Evolutionary conservation across 2,113 vertebrate species (phyloP).

Genomic region (Pangasianodon hypophthalmus): DNA sequence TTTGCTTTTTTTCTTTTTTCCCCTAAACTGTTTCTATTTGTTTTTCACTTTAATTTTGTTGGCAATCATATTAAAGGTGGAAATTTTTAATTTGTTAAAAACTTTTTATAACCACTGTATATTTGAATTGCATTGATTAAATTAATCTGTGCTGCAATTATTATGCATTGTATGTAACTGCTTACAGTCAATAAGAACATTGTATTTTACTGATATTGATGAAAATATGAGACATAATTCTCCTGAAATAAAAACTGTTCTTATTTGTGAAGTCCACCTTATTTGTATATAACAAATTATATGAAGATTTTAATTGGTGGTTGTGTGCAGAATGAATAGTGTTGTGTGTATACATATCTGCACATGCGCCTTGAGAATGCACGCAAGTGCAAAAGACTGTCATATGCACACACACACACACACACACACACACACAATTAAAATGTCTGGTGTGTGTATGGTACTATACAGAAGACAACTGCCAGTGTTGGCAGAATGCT

Average conservation of each 20-base stretch:
- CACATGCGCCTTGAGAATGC: not conserved
- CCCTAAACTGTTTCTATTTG: not conserved
- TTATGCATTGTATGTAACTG: not conserved
- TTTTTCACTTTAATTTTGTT: not conserved
- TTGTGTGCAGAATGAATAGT: not conserved
- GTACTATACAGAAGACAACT: not conserved
- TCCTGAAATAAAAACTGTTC: not conserved
- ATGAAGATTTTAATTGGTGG: not conserved
- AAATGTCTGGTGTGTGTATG: not conserved
- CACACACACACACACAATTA: not conserved
- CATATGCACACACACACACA: not conserved
- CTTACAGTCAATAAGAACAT: not conserved
- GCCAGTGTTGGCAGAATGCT: not conserved
- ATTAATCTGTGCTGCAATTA: not conserved
- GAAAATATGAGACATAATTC: not conserved
- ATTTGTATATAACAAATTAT: not conserved
- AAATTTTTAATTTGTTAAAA: not conserved
- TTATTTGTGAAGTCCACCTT: not conserved
- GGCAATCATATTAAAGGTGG: not conserved
- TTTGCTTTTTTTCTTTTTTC: too few relatives aligned
- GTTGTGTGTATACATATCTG: not conserved
- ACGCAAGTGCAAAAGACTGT: not conserved
- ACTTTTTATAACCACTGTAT: too few relatives aligned
- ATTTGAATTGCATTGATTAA: not conserved
- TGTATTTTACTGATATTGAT: not conserved